These are phyloP conservation scores for Albula glossodonta DNA, from an alignment of 2,113 vertebrate species.

Conservation along the genomic window DNA sequence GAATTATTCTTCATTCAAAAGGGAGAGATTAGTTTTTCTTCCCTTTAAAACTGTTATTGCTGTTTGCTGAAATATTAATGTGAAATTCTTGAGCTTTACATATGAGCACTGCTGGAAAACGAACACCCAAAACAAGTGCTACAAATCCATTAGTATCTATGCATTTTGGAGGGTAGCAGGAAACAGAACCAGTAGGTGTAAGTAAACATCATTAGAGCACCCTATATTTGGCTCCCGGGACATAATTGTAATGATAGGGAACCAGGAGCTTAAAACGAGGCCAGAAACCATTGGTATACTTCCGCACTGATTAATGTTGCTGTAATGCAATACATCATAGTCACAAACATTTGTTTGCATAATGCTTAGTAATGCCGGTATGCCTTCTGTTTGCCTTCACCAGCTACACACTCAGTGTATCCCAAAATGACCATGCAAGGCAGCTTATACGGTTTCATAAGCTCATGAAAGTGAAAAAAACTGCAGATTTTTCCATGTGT, in stretches of 20 bases:
- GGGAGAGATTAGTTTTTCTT: neutral
- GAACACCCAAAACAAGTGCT: neutral
- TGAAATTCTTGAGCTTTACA: neutral
- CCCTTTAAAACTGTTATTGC: neutral
- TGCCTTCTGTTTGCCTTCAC: too few species aligned
- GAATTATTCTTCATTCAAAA: conserved; percentile 6
- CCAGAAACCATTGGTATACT: neutral
- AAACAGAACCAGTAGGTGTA: too few species aligned
- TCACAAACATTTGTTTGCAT: too few species aligned
- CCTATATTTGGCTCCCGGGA: neutral
- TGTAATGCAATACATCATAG: too few species aligned
- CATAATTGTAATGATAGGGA: neutral
- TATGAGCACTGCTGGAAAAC: neutral
- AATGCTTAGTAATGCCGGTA: too few species aligned
- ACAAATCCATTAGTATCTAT: neutral
- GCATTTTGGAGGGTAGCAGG: neutral
- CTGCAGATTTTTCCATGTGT: too few species aligned
- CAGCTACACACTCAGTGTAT: too few species aligned
- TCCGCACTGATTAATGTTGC: too few species aligned
- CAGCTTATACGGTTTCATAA: too few species aligned
- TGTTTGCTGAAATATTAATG: conserved; percentile 6
- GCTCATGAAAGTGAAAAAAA: too few species aligned
- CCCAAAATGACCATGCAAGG: too few species aligned
- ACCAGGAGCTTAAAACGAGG: neutral
- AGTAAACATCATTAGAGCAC: neutral